Evolutionary conservation across 1,140 invertebrate species (phyloP), one percentile per base, ranked within the genome.

Genomic region (Paramacrobiotus metropolitanus): DNA sequence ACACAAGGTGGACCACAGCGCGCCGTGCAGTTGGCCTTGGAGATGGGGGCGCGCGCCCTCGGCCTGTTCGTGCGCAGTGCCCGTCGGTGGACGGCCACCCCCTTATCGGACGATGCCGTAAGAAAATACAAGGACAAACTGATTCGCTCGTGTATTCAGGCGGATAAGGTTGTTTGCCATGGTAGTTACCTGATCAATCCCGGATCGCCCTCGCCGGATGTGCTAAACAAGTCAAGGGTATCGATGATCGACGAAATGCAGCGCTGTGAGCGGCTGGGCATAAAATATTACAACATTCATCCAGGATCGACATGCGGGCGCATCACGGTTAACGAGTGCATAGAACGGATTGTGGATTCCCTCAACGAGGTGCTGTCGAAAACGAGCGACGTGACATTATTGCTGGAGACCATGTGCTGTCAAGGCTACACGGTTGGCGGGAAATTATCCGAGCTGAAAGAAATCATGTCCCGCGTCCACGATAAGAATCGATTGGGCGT

Each of bases 121-220:
- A 65, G 68, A 21, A 70, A 68, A 31, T 78, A 76, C 64, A 70
- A 68, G 61, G 62, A 67, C 15, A 60, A 60, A 29, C 28, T 60
- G 60, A 21, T 21, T 9, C 62, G 64, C 20, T 64, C 63, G 15
- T 45, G 62, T 2, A 69, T 69, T 62, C 48, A 64, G 18, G 24
- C 66, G 24, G 34, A 67, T 21, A 61, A 67, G 30, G 72, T 76
- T 44, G 61, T 76, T 3, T 73, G 73, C 9, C 77, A 79, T 70
- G 77, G 76, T 1, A 77, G 75, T 0, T 78, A 78, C 65, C 66
- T 79, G 29, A 66, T 78, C 64, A 79, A 79, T 65, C 70, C 73
- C 61, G 77, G 77, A 9, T 73, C 75, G 2, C 71, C 75, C 2
- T 70, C 76, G 59, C 60, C 65, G 20, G 74, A 74, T 2, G 71